Conservation (phyloP, 1,140 invertebrate genomes). For the Atta colombica region DNA sequence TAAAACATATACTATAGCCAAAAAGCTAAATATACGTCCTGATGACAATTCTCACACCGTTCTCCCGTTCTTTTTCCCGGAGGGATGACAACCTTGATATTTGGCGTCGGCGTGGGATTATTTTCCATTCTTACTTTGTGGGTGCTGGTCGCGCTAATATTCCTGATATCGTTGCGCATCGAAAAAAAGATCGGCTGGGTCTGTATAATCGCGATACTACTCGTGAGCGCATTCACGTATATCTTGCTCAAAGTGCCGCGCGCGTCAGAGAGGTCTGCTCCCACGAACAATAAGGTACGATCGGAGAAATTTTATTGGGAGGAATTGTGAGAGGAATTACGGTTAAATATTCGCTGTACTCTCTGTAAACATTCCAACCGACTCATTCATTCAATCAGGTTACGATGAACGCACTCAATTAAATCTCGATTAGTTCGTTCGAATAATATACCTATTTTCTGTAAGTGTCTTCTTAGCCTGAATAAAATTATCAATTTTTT, state of each 20-base stretch:
- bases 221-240: slow-evolving; percentile 86
- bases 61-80: slow-evolving; percentile 52
- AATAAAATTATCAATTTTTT: neutral
- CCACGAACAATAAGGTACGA: slow-evolving; percentile 81
- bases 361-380: neutral
- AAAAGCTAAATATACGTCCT: neutral
- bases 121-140: slow-evolving; percentile 88
- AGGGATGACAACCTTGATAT: slow-evolving; percentile 86
- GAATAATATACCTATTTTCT: neutral
- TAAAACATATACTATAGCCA: neutral
- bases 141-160: slow-evolving; percentile 87
- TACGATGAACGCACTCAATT: neutral
- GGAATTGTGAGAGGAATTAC: too few relatives aligned
- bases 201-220: slow-evolving; percentile 82
- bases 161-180: slow-evolving; percentile 87
- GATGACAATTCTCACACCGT: slow-evolving; percentile 14
- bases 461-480: neutral
- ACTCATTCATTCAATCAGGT: neutral
- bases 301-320: too few relatives aligned
- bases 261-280: slow-evolving; percentile 79
- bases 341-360: neutral
- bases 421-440: neutral
- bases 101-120: slow-evolving; percentile 87
- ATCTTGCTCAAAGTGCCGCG: slow-evolving; percentile 87
- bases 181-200: slow-evolving; percentile 86